A percentile compares a stretch with the other conserved stretches of the same genome.
These are phyloP conservation scores for Smittia aterrima DNA, from an alignment of 2,888 invertebrate genomes.

Conservation along the genomic window DNA sequence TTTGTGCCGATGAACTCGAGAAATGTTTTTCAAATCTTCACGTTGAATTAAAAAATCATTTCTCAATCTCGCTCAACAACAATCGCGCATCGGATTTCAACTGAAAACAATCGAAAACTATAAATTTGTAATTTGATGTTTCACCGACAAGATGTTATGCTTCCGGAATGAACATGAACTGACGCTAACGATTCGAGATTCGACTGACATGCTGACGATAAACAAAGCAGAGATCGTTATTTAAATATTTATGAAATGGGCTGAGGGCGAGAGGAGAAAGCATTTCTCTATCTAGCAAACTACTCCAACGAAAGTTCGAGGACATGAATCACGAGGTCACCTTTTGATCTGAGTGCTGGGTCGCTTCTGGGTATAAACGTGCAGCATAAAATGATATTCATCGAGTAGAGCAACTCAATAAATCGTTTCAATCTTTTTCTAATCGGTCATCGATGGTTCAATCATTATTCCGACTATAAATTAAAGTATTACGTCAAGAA, in stretches of 20 bases:
- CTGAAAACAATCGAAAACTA: too few relatives aligned
- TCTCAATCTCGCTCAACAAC: too few relatives aligned
- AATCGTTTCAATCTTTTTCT: background rate
- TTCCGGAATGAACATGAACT: too few relatives aligned
- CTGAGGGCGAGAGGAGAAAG: background rate
- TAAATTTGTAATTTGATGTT: background rate
- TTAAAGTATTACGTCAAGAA: background rate
- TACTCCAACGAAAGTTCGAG: background rate
- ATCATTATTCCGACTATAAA: background rate
- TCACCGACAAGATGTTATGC: background rate
- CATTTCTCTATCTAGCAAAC: too few relatives aligned
- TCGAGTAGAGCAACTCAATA: background rate
- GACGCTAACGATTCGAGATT: too few relatives aligned
- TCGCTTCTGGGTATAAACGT: slow-evolving; percentile 3
- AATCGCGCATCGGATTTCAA: too few relatives aligned
- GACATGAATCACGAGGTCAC: background rate
- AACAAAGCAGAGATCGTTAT: background rate
- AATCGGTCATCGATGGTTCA: background rate
- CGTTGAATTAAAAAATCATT: too few relatives aligned
- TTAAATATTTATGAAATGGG: background rate
- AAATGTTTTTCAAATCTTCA: too few relatives aligned
- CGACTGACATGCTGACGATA: background rate
- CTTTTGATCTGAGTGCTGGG: background rate
- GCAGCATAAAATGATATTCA: background rate
- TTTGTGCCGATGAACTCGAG: too few relatives aligned